These are phyloP conservation scores for Pseudois nayaur DNA, from an alignment of 2,113 vertebrate species.

Conservation along the genomic window DNA sequence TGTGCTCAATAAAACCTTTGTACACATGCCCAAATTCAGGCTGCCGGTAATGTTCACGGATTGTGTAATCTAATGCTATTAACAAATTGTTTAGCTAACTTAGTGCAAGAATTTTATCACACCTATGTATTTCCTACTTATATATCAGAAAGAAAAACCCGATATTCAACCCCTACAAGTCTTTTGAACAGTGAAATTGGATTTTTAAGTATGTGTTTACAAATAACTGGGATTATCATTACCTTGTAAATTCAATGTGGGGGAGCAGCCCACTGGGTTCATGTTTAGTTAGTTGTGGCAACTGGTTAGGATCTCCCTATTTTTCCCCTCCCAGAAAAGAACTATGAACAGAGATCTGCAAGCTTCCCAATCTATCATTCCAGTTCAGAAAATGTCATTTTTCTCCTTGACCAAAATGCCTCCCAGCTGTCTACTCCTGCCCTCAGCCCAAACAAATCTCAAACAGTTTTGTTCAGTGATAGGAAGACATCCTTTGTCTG, in stretches of 20 bases:
- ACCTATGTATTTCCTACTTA: slow-evolving; percentile 66
- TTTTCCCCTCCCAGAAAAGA: slow-evolving; percentile 52
- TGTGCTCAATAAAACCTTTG: slow-evolving; percentile 77
- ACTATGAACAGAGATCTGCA: slow-evolving; percentile 56
- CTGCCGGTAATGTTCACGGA: slow-evolving; percentile 74
- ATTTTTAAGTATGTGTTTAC: slow-evolving; percentile 73
- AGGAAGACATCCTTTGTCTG: background rate
- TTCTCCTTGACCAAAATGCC: slow-evolving; percentile 53
- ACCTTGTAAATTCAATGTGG: slow-evolving; percentile 70
- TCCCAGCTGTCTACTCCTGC: background rate
- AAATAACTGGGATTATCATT: slow-evolving; percentile 77
- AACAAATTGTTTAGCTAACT: slow-evolving; percentile 78
- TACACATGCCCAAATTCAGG: slow-evolving; percentile 72
- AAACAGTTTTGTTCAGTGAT: background rate
- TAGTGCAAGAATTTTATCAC: slow-evolving; percentile 78
- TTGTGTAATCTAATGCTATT: slow-evolving; percentile 78
- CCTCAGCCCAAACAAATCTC: background rate
- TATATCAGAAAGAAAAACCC: slow-evolving; percentile 68
- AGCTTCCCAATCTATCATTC: slow-evolving; percentile 66
- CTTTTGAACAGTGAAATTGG: slow-evolving; percentile 71
- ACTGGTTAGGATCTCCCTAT: slow-evolving; percentile 42
- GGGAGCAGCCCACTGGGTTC: slow-evolving; percentile 64
- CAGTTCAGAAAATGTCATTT: slow-evolving; percentile 70
- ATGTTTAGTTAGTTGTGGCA: slow-evolving; percentile 74
- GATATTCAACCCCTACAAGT: slow-evolving; percentile 57